Evolutionary conservation across 2,888 invertebrate species (phyloP).

Genomic region (Hylaea fasciaria): DNA sequence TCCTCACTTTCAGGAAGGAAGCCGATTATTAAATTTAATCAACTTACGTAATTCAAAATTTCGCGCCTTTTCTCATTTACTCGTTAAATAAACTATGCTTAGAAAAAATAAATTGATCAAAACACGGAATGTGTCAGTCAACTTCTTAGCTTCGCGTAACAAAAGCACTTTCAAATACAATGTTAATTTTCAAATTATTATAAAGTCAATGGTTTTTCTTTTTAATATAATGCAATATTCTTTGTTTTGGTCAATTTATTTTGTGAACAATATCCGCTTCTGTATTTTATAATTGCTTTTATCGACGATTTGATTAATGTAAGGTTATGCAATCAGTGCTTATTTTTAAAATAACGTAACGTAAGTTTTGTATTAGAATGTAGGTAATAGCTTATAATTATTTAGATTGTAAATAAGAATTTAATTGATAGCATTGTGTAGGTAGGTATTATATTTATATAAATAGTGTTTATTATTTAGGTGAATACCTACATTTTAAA

Average conservation of each 20-base stretch:
- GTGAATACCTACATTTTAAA: not conserved
- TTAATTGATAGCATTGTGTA: constrained; percentile 6
- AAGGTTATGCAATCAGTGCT: not conserved
- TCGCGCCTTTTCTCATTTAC: not conserved
- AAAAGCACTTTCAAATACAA: not conserved
- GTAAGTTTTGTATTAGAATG: not conserved
- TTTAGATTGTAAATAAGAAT: constrained; percentile 1
- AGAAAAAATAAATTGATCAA: constrained; percentile 15
- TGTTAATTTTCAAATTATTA: too few species aligned
- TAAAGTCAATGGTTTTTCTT: too few species aligned
- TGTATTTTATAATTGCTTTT: constrained; percentile 3
- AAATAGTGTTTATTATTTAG: not conserved
- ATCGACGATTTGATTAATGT: not conserved
- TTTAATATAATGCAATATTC: too few species aligned
- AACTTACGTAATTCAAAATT: too few species aligned
- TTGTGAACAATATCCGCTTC: constrained; percentile 14
- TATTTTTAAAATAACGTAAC: not conserved
- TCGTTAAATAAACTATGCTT: not conserved
- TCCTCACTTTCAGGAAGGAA: constrained; percentile 85
- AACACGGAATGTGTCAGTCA: constrained; percentile 7
- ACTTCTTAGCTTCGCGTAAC: not conserved
- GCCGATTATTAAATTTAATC: constrained; percentile 73
- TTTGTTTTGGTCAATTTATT: constrained; percentile 11
- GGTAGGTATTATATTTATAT: not conserved
- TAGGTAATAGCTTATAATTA: not conserved